Evolutionary conservation across 2,888 invertebrate genomes (phyloP), one percentile per base, ranked within the genome.

Genomic region (Flexamia atlantica): DNA sequence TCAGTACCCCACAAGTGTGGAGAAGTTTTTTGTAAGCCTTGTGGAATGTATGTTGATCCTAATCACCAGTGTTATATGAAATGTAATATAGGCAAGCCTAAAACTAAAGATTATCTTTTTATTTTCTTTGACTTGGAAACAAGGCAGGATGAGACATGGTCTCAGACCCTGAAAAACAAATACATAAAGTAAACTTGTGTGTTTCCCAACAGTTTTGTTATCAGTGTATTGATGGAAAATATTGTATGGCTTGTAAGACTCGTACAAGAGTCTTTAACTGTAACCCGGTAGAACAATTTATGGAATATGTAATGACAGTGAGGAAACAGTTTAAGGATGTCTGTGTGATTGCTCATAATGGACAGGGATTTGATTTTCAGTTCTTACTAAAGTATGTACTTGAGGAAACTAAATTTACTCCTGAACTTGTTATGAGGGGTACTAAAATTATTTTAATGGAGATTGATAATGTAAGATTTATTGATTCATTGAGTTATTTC

Each of bases 121-220:
- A 82, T 87, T 23, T 87, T 87, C 79, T 86, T 86, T 25, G 86
- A 87, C 50, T 76, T 87, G 14, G 87, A 87, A 84, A 86, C 85
- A 0, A 83, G 80, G 4, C 86, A 87, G 53, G 85, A 86, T 64
- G 83, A 74, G 46, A 74, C 57, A 3, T 76, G n/a, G 74, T 79
- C 23, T 53, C 53, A 12, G 53, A 53, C 23, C 53, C 53, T 28
- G 36, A 72, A 81, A 4, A 32, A 80, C 5, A 42, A 10, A 12
- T 74, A 14, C 50, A 81, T 20, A 50, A 32, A 53, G 81, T 57
- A 1, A 81, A 81, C 32, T 25, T 53, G 9, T 81, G 81, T 57
- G 57, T 81, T 1, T 60, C 60, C 1, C 46, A 79, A 57, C 79
- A 79, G n/a, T 79, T 17, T 14, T 79, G 79, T 25, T 50, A 4